Evolutionary conservation across 2,888 invertebrate species (phyloP).

Genomic region (Clostera curtula): DNA sequence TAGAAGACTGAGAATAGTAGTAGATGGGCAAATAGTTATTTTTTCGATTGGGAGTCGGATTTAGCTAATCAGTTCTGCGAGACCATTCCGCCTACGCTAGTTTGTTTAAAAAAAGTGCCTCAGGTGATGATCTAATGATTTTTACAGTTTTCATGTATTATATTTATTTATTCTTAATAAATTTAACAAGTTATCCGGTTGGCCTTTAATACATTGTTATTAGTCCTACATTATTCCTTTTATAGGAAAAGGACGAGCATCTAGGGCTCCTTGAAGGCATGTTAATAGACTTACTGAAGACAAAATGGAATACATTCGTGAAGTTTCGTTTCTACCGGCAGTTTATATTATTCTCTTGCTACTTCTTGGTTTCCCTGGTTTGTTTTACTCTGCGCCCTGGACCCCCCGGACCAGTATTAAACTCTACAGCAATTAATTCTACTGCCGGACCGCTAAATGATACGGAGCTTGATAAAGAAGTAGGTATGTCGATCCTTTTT

Average conservation of each 20-base stretch:
- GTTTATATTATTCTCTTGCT: slow-evolving; percentile 91
- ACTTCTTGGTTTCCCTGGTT: slow-evolving; percentile 90
- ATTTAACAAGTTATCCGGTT: too few relatives aligned
- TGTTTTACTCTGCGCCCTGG: slow-evolving; percentile 94
- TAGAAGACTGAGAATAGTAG: too few relatives aligned
- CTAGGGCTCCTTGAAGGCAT: slow-evolving; percentile 96
- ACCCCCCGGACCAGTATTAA: slow-evolving; percentile 75
- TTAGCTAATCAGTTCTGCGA: too few relatives aligned
- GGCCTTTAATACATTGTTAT: not conserved
- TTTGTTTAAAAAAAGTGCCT: too few relatives aligned
- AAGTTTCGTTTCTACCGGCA: slow-evolving; percentile 95
- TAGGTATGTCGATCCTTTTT: too few relatives aligned
- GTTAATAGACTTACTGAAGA: slow-evolving; percentile 92
- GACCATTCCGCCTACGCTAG: too few relatives aligned
- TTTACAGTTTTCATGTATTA: too few relatives aligned
- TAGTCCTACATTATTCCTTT: slow-evolving; percentile 12
- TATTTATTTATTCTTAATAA: too few relatives aligned
- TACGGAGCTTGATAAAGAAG: slow-evolving; percentile 41
- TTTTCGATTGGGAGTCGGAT: too few relatives aligned
- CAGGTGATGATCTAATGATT: too few relatives aligned
- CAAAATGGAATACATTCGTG: slow-evolving; percentile 98
- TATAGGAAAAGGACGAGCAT: slow-evolving; percentile 94
- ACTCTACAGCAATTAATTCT: slow-evolving; percentile 47
- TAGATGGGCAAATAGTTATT: too few relatives aligned
- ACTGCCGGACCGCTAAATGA: slow-evolving; percentile 44